These are phyloP conservation scores for Enteromius fasciolatus DNA, from an alignment of 2,797 vertebrate genomes.

Conservation along the genomic window DNA sequence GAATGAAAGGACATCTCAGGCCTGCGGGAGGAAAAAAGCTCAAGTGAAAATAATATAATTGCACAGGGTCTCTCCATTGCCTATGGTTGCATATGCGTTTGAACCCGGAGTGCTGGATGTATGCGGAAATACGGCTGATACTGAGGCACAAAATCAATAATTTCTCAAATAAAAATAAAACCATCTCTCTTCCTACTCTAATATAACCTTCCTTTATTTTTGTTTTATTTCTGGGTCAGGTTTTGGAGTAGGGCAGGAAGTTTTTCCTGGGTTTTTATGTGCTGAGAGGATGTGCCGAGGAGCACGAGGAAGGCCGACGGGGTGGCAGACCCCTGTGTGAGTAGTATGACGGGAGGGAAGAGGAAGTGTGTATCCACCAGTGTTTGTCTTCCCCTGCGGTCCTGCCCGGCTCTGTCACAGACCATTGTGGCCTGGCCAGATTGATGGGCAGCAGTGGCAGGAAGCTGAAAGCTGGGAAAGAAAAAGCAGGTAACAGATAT, in stretches of 20 bases:
- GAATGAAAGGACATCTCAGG: slow-evolving; percentile 57
- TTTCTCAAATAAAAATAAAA: background rate
- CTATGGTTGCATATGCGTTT: slow-evolving; percentile 23
- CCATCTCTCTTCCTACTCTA: background rate
- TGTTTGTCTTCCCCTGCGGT: slow-evolving; percentile 72
- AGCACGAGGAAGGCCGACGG: slow-evolving; percentile 42
- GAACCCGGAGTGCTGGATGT: slow-evolving; percentile 8
- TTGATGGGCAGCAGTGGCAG: slow-evolving; percentile 77
- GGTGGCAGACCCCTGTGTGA: slow-evolving; percentile 35
- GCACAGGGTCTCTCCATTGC: slow-evolving; percentile 46
- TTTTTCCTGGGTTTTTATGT: slow-evolving; percentile 54
- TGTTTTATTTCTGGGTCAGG: slow-evolving; percentile 36
- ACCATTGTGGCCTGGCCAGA: slow-evolving; percentile 73
- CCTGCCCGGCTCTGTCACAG: slow-evolving; percentile 70
- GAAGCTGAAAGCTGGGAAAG: slow-evolving; percentile 61
- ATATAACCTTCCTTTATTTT: background rate
- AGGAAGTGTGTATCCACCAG: slow-evolving; percentile 65
- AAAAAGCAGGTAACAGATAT: slow-evolving; percentile 50
- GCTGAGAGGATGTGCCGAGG: slow-evolving; percentile 54
- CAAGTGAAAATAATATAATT: slow-evolving; percentile 59
- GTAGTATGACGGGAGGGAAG: slow-evolving; percentile 45
- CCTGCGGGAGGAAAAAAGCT: slow-evolving; percentile 45
- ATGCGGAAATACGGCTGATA: background rate
- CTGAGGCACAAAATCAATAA: background rate
- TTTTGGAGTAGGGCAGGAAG: slow-evolving; percentile 56